Evolutionary conservation across 2,797 vertebrate genomes (phyloP), one percentile per base, ranked within the genome.

Genomic region (Myripristis jacobus): DNA sequence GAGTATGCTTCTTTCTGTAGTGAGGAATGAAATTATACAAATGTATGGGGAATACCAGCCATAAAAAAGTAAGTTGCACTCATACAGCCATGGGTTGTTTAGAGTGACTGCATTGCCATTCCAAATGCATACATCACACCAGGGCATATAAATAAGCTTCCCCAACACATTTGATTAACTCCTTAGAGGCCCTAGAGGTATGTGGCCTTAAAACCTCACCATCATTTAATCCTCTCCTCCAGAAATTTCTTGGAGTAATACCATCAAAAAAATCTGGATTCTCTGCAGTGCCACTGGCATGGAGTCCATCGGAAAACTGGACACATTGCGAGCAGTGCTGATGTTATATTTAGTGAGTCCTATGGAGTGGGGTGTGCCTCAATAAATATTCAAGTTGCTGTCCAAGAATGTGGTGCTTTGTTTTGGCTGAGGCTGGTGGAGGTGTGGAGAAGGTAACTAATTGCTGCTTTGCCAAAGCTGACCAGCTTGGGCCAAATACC

Each of bases 21-120:
- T 31, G 52, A 77, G 75, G 53, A 91, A 85, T 62, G 36, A 84
- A 91, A 91, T 92, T 87, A 92, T 88, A 85, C 83, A 90, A 89
- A 92, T 87, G 73, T 88, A 87, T 83, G 64, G 71, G 85, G 87
- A 84, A 87, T 87, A 85, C 62, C 59, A 54, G 72, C 69, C 70
- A 84, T 73, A 71, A 82, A 87, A 31, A 87, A 83, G 53, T 83
- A 75, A 89, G 77, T 76, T 80, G 64, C 70, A 55, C 63, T 83
- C 68, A 56, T 82, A 75, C 67, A 70, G 87, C 86, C 80, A 77
- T 25, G 67, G 85, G 85, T 81, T 92, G 82, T 92, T 89, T 89
- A 75, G 84, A 81, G 76, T 77, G 81, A 76, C 54, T 6, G 44
- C 70, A 80, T 90, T 90, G 73, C 82, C 84, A 91, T 89, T 92